phyloP scores from a whole-genome alignment of 1,140 invertebrate genomes.

The Caerostris extrusa region DNA sequence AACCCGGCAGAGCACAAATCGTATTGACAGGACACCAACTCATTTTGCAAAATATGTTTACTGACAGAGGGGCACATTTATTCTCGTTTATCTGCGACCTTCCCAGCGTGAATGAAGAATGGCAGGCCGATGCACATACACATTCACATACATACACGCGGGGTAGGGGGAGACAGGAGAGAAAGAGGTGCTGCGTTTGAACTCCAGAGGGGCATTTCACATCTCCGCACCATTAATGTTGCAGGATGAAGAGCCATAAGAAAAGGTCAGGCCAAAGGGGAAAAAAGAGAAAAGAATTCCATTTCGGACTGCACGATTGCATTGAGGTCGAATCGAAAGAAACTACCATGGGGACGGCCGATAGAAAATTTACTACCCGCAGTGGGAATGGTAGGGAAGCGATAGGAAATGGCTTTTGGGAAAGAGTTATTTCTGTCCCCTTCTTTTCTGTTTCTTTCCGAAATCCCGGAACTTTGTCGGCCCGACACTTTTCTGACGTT shows the following conservation, averaged over 20 bases:
- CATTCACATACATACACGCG: too few relatives aligned
- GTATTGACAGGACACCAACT: neutral
- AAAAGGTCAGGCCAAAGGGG: neutral
- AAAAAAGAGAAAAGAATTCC: neutral
- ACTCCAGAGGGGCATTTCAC: neutral
- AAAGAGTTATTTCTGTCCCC: constrained; percentile 23
- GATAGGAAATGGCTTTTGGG: constrained; percentile 28
- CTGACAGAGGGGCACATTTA: neutral
- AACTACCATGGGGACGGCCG: neutral
- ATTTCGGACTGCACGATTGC: constrained; percentile 27
- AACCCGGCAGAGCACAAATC: neutral
- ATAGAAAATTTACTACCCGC: constrained; percentile 32
- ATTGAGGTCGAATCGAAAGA: constrained; percentile 33
- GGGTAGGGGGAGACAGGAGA: too few relatives aligned
- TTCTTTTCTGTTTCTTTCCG: neutral
- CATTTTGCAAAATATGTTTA: neutral
- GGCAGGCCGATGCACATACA: too few relatives aligned
- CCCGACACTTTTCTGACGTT: neutral
- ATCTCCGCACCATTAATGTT: neutral
- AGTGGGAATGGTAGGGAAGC: neutral
- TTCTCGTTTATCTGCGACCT: too few relatives aligned
- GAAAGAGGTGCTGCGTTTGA: too few relatives aligned
- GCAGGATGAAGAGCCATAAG: neutral
- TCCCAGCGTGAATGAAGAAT: too few relatives aligned
- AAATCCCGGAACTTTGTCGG: neutral